Evolutionary conservation across 2,113 vertebrate species (phyloP).

Genomic region (Natator depressus): DNA sequence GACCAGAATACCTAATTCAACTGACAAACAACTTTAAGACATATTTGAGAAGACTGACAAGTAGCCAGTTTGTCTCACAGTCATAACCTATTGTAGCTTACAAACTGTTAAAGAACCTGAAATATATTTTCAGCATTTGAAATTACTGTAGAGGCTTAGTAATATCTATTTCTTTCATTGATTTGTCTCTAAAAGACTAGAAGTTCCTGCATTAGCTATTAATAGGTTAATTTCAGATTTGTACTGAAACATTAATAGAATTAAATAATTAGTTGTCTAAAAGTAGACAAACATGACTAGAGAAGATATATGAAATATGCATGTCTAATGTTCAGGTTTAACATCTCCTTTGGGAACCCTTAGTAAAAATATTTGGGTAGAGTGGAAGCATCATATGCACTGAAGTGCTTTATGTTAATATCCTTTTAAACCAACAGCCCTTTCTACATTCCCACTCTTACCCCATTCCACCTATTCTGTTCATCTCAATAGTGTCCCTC

Average conservation of each 20-base stretch:
- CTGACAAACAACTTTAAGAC: slow-evolving; percentile 16
- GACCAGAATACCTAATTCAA: not conserved
- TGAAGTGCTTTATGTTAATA: not conserved
- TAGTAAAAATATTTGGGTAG: not conserved
- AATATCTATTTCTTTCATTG: not conserved
- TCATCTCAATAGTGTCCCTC: not conserved
- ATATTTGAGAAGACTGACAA: not conserved
- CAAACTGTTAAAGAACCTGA: slow-evolving; percentile 7
- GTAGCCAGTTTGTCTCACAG: not conserved
- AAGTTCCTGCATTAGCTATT: not conserved
- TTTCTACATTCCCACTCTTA: not conserved
- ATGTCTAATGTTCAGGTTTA: slow-evolving; percentile 2
- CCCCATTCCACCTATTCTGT: rapidly evolving
- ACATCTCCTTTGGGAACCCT: not conserved
- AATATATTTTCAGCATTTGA: slow-evolving; percentile 34
- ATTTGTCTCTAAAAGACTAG: not conserved
- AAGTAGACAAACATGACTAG: not conserved
- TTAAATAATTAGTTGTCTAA: not conserved
- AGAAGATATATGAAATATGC: slow-evolving; percentile 32
- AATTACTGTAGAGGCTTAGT: slow-evolving; percentile 29
- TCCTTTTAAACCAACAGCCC: not conserved
- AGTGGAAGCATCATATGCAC: not conserved
- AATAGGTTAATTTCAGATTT: not conserved
- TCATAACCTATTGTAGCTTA: not conserved
- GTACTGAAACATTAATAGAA: slow-evolving; percentile 5